A percentile compares a stretch with the other conserved stretches of the same genome.
phyloP scores from a whole-genome alignment of 2,797 vertebrate species.

The Eurystomus glaucurus region DNA sequence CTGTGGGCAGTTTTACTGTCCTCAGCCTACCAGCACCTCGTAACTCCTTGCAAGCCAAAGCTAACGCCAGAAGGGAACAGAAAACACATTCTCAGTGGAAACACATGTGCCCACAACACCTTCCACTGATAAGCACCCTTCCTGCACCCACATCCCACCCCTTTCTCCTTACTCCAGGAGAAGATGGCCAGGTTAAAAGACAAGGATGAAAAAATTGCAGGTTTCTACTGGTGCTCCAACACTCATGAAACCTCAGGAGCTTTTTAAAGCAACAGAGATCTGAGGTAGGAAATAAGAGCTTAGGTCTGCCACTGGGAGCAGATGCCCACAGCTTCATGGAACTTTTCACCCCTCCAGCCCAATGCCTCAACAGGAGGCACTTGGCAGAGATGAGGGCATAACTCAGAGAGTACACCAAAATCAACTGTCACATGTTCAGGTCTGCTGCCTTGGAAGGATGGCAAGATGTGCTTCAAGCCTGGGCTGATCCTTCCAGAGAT shows the following conservation, averaged over 20 bases:
- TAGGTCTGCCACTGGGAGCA: not conserved
- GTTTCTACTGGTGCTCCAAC: not conserved
- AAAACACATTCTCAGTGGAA: not conserved
- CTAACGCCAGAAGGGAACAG: conserved; percentile 2
- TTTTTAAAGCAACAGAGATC: not conserved
- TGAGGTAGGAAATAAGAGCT: not conserved
- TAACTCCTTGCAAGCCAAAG: not conserved
- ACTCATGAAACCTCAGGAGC: not conserved
- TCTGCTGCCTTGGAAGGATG: not conserved
- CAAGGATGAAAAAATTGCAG: not conserved
- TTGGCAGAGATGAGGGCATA: not conserved
- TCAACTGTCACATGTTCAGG: not conserved
- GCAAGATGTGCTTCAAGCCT: not conserved
- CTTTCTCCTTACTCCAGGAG: not conserved
- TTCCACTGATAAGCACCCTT: not conserved
- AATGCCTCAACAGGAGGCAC: not conserved
- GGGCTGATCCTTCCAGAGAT: not conserved
- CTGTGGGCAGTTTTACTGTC: conserved; percentile 8
- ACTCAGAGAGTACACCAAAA: not conserved
- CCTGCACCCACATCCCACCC: not conserved
- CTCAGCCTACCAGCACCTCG: conserved; percentile 16
- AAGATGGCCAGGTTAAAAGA: not conserved
- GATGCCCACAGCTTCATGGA: not conserved
- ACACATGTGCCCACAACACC: not conserved
- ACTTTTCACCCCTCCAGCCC: not conserved